Evolutionary conservation across 1,140 invertebrate species (phyloP).

Genomic region (Elysia chlorotica): DNA sequence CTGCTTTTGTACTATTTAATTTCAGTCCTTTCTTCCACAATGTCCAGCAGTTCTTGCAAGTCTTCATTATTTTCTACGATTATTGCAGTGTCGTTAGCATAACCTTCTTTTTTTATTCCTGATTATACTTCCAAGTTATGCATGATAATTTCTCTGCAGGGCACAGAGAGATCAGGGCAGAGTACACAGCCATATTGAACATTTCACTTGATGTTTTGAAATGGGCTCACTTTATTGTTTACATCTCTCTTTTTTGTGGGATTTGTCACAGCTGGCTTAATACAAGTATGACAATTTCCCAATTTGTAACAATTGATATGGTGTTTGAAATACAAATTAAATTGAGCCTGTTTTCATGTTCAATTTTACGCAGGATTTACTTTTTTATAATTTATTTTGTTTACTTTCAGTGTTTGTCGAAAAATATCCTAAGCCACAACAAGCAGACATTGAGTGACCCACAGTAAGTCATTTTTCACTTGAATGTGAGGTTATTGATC

Average conservation of each 20-base stretch:
- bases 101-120: too few species aligned
- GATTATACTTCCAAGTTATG: too few species aligned
- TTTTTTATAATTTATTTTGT: slow-evolving; percentile 17
- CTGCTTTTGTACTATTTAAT: too few species aligned
- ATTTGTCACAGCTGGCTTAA: not conserved
- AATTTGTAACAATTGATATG: not conserved
- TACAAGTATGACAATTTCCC: not conserved
- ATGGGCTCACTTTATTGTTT: too few species aligned
- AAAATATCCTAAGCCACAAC: slow-evolving; percentile 74
- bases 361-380: not conserved
- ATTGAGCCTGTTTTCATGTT: slow-evolving; percentile 1
- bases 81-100: too few species aligned
- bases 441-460: slow-evolving; percentile 68
- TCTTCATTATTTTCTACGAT: too few species aligned
- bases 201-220: too few species aligned
- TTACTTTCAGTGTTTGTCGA: slow-evolving; percentile 67
- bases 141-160: too few species aligned
- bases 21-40: too few species aligned
- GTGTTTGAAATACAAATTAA: not conserved
- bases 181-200: too few species aligned
- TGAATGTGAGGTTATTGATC: not conserved
- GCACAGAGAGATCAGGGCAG: too few species aligned
- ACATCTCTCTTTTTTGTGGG: not conserved
- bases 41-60: too few species aligned
- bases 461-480: slow-evolving; percentile 65